Evolutionary conservation across 2,797 vertebrate species (phyloP).

Genomic region (Chelmon rostratus): DNA sequence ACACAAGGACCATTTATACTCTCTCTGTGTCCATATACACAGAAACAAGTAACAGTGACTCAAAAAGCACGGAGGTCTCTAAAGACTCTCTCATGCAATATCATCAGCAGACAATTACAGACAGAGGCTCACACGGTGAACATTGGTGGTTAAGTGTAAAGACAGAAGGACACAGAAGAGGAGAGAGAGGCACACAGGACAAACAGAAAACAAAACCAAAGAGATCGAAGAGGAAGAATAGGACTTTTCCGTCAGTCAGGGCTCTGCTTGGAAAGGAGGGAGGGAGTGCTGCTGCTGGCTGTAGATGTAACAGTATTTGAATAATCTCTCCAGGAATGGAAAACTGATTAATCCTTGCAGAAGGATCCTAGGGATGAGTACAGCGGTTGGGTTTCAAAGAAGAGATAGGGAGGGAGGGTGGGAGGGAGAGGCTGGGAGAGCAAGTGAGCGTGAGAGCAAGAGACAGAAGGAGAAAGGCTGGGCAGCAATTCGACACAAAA

Average conservation of each 20-base stretch:
- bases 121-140: constrained; percentile 1
- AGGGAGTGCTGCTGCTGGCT: constrained; percentile 54
- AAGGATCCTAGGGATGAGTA: constrained; percentile 79
- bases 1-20: constrained; percentile 60
- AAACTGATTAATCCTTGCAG: constrained; percentile 84
- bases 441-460: constrained; percentile 40
- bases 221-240: not conserved
- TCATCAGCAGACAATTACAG: constrained; percentile 21
- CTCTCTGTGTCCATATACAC: constrained; percentile 30
- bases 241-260: constrained; percentile 21
- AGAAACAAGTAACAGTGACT: constrained; percentile 15
- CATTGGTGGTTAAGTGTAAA: not conserved
- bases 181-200: not conserved
- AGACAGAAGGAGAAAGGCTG: constrained; percentile 33
- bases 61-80: constrained; percentile 11
- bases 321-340: constrained; percentile 87
- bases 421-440: constrained; percentile 21
- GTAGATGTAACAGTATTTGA: constrained; percentile 80
- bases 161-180: not conserved
- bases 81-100: constrained; percentile 23
- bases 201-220: not conserved
- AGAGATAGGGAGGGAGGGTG: constrained; percentile 34
- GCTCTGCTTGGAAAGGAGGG: constrained; percentile 23
- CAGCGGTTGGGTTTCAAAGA: constrained; percentile 65
- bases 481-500: constrained; percentile 55